Evolutionary conservation across 2,888 invertebrate species (phyloP), one percentile per base, ranked within the genome.

Genomic region (Ptilodon capucinus): DNA sequence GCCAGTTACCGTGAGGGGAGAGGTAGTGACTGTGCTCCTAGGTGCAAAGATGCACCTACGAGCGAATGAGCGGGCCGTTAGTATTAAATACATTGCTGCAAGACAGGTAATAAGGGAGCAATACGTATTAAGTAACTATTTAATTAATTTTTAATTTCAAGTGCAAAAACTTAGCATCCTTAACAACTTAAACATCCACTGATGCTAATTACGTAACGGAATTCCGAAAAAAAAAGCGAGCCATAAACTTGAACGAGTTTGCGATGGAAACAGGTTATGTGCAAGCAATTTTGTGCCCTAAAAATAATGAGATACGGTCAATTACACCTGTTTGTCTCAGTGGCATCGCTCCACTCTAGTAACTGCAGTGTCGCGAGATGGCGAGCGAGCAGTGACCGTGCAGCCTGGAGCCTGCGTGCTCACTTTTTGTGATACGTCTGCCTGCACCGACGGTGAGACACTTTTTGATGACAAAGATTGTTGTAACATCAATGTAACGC

Each of bases 281-380:
- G 16, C 28, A 40, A 41, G 28, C 40, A 30, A 49, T 40, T 66
- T 73, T 71, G 66, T 69, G 74, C 68, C 67, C 76, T 65, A 63
- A 72, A 74, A 69, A 61, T 45, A 50, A 55, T 45, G 64, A 51
- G 61, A 64, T 46, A 51, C 44, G 55, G 68, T 58, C 60, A 52
- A 66, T 58, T 58, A 57, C 53, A 59, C 53, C 51, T 56, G 54
- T 61, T 57, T 57, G 54, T 61, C 65, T 60, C 57, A 57, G 64
- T 59, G 64, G 60, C 59, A 51, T 61, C 57, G 71, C 63, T 63
- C 68, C 70, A 72, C 62, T 79, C 80, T 79, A 74, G 63, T 79
- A 68, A 73, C 63, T 67, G 46, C 51, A 46, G 43, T 30, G 47
- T 38, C 44, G 40, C 61, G 57, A 67, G 60, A 61, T 40, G 25